Base-by-base conservation (phyloP, 2,888 invertebrate genomes). In the Rambutsinella grinnellia region DNA sequence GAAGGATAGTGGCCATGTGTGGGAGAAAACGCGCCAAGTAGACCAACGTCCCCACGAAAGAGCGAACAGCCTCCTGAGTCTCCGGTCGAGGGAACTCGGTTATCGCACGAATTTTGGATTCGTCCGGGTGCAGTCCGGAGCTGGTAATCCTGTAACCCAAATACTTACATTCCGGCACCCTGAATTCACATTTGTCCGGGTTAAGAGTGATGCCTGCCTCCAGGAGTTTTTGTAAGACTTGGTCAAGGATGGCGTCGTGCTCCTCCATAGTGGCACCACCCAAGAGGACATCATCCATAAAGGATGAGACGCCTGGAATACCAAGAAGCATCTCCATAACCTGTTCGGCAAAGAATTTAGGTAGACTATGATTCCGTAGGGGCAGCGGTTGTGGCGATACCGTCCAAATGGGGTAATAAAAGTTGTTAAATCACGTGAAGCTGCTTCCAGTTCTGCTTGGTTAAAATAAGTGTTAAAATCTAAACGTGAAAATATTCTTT, bases 91-190 rank as follows among this genome's bases (percentile, higher is more conserved):
- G 10, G 5, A 58, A 5, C 19, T 44, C 19, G 17, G 10, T 17
- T 3, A 58, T 58, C 19, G 58, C 58, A 58, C 44, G 21, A 44
- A 44, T 10, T 28, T 15, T 17, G 58, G 58, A 44, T 58, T 44
- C 17, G 44, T 3, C 2, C 19, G 6, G 21, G 44, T 28, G 3
- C 58, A 36, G 21, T 17, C 8, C 8, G 44, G 8, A n/a, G n/a
- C n/a, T n/a, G n/a, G n/a, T n/a, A n/a, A n/a, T n/a, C n/a, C n/a
- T 63, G 67, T 85, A 80, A 5, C 85, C 85, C 46, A 85, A 44
- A 67, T 84, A 84, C n/a, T 79, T 78, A 5, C 85, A 49, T 65
- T 79, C 49, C 13, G 51, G 54, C 1, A 79, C 72, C 0, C 78
- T 79, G 60, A 85, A 84, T 10, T 70, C 24, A 77, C 85, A 85